Evolutionary conservation across 2,888 invertebrate genomes (phyloP), one percentile per base, ranked within the genome.

Genomic region (Archips xylosteana): DNA sequence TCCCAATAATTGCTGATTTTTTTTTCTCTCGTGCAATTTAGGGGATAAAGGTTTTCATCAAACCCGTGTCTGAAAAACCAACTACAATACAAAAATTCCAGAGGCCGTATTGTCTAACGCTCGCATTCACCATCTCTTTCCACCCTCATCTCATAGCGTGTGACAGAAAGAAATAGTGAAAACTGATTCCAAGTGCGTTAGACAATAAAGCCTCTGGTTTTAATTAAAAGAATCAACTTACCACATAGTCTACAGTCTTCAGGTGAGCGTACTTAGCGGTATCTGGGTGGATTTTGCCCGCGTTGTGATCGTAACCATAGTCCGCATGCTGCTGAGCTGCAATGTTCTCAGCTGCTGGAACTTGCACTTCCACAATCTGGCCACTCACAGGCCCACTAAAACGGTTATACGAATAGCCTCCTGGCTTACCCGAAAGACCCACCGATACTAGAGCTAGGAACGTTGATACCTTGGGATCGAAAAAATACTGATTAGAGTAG

Each of bases 331-430:
- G 92, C 76, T 92, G 92, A 0, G 94, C 94, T 0, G 94, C 82
- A 6, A 92, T 75, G 1, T 89, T 89, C 42, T 90, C 82, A 0
- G 92, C 91, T 5, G 94, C 94, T 12, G 95, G 92, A 0, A 96
- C 95, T 78, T 93, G 86, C 13, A 96, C 93, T 85, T 95, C 94
- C 8, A 93, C 86, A 62, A 96, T 95, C 81, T 95, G 92, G 0
- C 97, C 97, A 82, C 96, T 96, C 39, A 97, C 97, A 32, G 97
- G 97, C 9, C 97, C 97, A 83, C 95, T 95, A 88, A 97, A 97
- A 78, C 96, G 95, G 82, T 96, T 95, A 87, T 96, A 97, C 6
- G 96, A 96, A 83, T 96, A 96, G 64, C 96, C 96, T 47, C 95
- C 95, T 2, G 91, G 91, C 73, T 86, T 89, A 1, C 78, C 87